Base-by-base conservation (phyloP, 23 tunicate genomes). In the Trididemnum miniatum region DNA sequence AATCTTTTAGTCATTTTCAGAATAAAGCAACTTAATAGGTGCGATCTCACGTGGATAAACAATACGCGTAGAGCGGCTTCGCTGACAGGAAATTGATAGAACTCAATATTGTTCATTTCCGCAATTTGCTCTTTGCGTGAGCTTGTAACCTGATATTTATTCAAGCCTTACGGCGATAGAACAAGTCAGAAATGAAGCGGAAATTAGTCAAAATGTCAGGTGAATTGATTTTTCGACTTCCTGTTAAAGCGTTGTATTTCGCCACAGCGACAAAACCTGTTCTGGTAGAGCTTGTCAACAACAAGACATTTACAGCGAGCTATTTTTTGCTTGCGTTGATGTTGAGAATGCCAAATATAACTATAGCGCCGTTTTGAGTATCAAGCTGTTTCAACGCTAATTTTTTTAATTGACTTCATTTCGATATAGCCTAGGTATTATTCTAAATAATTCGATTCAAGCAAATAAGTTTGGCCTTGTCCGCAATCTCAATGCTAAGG, bases 1-100 rank as follows among this genome's bases (percentile, higher is more conserved):
- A 23, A 23, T 20, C 23, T 15, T 31, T 72, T 34, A 72, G 52
- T 72, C 78, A 72, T 34, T 35, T 51, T 35, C 78, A 72, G 29
- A 2, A 22, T 28, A 1, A 33, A n/a, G n/a, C n/a, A n/a, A n/a
- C n/a, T 2, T n/a, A 31, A 4, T 18, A 18, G 51, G 78, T 22
- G 22, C 28, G 20, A 1, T 25, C 1, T 20, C 78, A 36, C 4
- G 78, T 72, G 78, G 51, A 39, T 31, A 72, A 72, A 62, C 28
- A 62, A 72, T 27, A 30, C 25, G 7, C 20, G 5, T 24, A 39
- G 2, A 39, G 9, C 26, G 29, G 52, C 52, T 1, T 34, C 51
- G 1, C 2, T 33, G 52, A 9, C 25, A 20, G 69, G 69, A 62
- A 62, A 37, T 23, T 62, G 23, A 62, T 23, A 20, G 24, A 18